Evolutionary conservation across 2,888 invertebrate species (phyloP).

Genomic region (Cremastinae sp.): DNA sequence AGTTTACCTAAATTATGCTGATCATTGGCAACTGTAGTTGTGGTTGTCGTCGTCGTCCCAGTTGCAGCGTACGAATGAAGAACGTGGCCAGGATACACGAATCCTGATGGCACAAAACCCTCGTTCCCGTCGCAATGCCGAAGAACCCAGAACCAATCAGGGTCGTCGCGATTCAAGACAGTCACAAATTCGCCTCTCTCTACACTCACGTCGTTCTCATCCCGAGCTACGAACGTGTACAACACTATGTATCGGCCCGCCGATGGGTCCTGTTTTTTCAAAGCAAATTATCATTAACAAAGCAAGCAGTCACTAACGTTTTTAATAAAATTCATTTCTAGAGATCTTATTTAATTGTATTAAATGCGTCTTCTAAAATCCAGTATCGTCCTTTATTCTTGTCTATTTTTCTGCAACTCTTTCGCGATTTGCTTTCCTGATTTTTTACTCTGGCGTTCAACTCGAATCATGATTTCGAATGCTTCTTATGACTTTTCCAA

Average conservation of each 20-base stretch:
- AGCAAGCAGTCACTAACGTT: too few relatives aligned
- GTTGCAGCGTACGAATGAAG: conserved; percentile 78
- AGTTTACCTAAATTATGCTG: conserved; percentile 74
- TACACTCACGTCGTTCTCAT: conserved; percentile 96
- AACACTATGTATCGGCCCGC: conserved; percentile 93
- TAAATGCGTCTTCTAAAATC: too few relatives aligned
- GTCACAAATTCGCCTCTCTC: conserved; percentile 98
- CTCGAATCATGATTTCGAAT: too few relatives aligned
- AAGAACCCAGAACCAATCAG: conserved; percentile 98
- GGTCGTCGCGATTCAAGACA: conserved; percentile 95
- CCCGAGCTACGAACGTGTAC: conserved; percentile 95
- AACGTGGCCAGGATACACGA: conserved; percentile 90
- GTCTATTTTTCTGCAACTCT: too few relatives aligned
- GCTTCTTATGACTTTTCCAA: too few relatives aligned
- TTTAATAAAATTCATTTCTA: too few relatives aligned
- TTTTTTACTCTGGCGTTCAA: too few relatives aligned
- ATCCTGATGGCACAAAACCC: conserved; percentile 97
- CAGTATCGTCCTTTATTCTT: too few relatives aligned
- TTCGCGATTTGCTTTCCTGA: too few relatives aligned
- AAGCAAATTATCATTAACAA: too few relatives aligned
- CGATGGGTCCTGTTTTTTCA: conserved; percentile 86
- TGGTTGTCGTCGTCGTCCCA: conserved; percentile 73
- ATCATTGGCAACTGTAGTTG: conserved; percentile 73
- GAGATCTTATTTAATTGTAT: too few relatives aligned
- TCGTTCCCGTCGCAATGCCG: conserved; percentile 93